Percentiles rank a stretch among this genome's conserved stretches.
phyloP scores from a whole-genome alignment of 2,888 invertebrate species.

The Drosophila quasianomalipes region DNA sequence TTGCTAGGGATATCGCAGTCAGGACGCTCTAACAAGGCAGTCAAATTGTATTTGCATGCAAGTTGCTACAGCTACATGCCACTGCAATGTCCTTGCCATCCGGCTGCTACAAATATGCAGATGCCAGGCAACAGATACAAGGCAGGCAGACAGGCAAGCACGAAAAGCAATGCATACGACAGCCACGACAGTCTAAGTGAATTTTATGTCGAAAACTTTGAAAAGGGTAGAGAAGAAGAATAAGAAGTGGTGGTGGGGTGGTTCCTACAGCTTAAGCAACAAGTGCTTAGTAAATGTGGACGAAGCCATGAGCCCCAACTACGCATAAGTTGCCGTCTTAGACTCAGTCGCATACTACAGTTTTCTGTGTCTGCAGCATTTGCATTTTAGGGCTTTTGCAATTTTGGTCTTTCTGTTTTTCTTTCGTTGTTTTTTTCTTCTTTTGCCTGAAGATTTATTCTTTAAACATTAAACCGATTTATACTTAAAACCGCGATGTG shows the following conservation, averaged over 20 bases:
- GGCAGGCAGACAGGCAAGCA: conserved; percentile 19
- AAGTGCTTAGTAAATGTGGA: conserved; percentile 72
- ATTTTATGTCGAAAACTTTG: conserved; percentile 78
- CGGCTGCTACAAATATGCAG: conserved; percentile 73
- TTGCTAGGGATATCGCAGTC: conserved; percentile 56
- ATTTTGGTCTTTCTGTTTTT: conserved; percentile 22
- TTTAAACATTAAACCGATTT: conserved; percentile 34
- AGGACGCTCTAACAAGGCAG: conserved; percentile 71
- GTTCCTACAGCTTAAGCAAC: conserved; percentile 59
- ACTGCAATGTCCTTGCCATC: conserved; percentile 63
- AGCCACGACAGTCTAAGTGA: conserved; percentile 78
- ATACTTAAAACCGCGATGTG: conserved; percentile 48
- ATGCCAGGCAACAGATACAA: conserved; percentile 67
- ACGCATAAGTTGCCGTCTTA: conserved; percentile 4
- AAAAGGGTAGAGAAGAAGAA: conserved; percentile 60
- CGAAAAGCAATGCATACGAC: conserved; percentile 70
- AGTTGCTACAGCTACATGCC: conserved; percentile 63
- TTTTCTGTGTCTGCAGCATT: conserved; percentile 47
- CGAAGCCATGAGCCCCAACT: conserved; percentile 53
- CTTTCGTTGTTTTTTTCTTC: conserved; percentile 12
- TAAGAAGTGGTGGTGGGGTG: neutral
- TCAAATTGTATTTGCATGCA: conserved; percentile 79
- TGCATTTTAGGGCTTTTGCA: conserved; percentile 66
- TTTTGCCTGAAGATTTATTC: conserved; percentile 32
- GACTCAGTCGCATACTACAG: conserved; percentile 4